A percentile compares a stretch with the other conserved stretches of the same genome.
These are phyloP conservation scores for Synaphobranchus kaupii DNA, from an alignment of 2,797 vertebrate genomes.

Conservation along the genomic window DNA sequence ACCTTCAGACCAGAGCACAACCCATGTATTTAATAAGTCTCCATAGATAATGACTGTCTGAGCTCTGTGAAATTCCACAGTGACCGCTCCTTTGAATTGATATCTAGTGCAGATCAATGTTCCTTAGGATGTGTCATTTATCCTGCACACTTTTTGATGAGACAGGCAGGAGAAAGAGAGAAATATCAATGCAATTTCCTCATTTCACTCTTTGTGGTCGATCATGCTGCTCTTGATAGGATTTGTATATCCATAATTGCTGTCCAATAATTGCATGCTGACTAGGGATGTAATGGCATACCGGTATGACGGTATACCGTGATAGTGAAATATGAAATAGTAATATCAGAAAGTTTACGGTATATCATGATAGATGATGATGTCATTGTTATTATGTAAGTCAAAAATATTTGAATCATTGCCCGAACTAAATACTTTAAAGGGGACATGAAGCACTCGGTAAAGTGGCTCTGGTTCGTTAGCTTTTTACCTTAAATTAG, in stretches of 20 bases:
- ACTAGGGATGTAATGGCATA: too few relatives aligned
- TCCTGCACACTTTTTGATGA: constrained; percentile 15
- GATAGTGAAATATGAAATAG: too few relatives aligned
- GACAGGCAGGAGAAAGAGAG: neutral
- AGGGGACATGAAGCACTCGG: too few relatives aligned
- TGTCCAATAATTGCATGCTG: neutral
- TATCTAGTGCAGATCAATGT: constrained; percentile 21
- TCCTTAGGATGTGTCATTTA: constrained; percentile 15
- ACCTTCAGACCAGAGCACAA: neutral
- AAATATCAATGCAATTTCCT: neutral
- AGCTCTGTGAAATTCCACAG: neutral
- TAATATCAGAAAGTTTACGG: too few relatives aligned
- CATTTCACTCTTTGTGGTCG: neutral
- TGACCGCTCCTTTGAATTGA: constrained; percentile 6
- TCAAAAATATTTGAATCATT: too few relatives aligned
- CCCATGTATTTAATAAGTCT: constrained; percentile 5
- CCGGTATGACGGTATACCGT: too few relatives aligned
- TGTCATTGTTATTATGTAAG: too few relatives aligned
- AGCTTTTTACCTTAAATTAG: too few relatives aligned
- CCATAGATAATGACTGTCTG: constrained; percentile 15
- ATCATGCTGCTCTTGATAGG: neutral
- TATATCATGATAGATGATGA: too few relatives aligned
- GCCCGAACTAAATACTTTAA: too few relatives aligned
- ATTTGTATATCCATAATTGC: neutral
- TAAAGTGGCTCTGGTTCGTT: too few relatives aligned